Evolutionary conservation across 2,797 vertebrate genomes (phyloP).

Genomic region (Allenopithecus nigroviridis): DNA sequence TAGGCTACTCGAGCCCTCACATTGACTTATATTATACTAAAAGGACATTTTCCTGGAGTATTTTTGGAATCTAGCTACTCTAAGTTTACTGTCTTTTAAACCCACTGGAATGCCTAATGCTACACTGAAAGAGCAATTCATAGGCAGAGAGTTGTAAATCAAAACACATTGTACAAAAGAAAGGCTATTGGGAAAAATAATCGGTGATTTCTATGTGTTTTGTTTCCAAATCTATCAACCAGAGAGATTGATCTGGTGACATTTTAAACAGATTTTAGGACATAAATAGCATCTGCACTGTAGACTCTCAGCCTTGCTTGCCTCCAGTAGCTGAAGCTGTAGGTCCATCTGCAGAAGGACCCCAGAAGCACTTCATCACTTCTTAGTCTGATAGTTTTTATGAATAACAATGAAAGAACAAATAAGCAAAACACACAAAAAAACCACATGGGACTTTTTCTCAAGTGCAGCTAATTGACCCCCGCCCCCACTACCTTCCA

Average conservation of each 20-base stretch:
- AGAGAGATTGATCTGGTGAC: background rate
- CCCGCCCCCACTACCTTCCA: background rate
- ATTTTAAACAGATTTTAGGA: background rate
- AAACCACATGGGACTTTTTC: background rate
- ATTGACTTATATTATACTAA: slow-evolving; percentile 19
- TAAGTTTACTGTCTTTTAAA: slow-evolving; percentile 45
- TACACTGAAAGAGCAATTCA: slow-evolving; percentile 32
- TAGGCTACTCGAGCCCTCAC: background rate
- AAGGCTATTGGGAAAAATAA: background rate
- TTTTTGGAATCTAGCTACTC: slow-evolving; percentile 58
- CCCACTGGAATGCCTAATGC: background rate
- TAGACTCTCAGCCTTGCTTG: background rate
- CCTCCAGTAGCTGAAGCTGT: background rate
- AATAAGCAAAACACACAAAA: background rate
- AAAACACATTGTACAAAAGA: background rate
- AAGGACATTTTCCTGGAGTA: slow-evolving; percentile 31
- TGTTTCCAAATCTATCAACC: slow-evolving; percentile 32
- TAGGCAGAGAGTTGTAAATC: slow-evolving; percentile 22
- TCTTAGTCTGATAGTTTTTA: background rate
- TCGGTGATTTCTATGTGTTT: background rate
- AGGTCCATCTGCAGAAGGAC: too few relatives aligned
- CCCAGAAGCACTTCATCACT: background rate
- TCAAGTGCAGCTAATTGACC: background rate
- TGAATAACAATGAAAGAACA: background rate
- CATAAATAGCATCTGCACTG: background rate